Base-by-base conservation (phyloP, 2,888 invertebrate species). In the Elmis aenea region DNA sequence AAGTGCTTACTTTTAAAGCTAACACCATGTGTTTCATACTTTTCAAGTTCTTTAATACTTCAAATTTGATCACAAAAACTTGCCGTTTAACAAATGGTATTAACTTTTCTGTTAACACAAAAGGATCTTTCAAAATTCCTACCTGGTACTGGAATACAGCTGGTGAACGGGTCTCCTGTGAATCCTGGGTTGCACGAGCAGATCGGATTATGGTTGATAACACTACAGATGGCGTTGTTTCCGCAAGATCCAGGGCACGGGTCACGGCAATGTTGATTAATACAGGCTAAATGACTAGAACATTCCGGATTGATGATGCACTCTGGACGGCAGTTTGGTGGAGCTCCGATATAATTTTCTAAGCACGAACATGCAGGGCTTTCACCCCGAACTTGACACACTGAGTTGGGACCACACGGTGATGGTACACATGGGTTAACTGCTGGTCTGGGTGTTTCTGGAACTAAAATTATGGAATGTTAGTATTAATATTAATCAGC, bases 351-450 rank as follows among this genome's bases (percentile, higher is more conserved):
- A 51, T 74, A 79, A 38, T 67, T 71, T 1, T 73, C 72, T 26
- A 77, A 62, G 49, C 82, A 82, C 8, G 75, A 71, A 53, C 82
- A 78, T 16, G 73, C 66, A 0, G 74, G 73, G 50, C 71, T 71
- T 6, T 63, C 67, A 42, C 73, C 79, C 24, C 79, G 62, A 58
- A 79, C 77, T 56, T 80, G 77, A 64, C 86, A 86, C 59, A 77
- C 75, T 60, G 84, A 83, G 57, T 84, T 84, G 24, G 84, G 80
- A 20, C 85, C 86, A 59, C 85, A 86, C n/a, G 85, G 85, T 22
- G 83, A 81, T 28, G 84, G 85, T 26, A 74, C 61, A 57, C 85
- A 85, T 11, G 84, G 81, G 79, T 45, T 78, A 20, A 31, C 20
- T 21, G 49, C 52, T 18, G 70, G 66, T 31, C 51, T 40, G 38